phyloP scores from a whole-genome alignment of 2,888 invertebrate genomes.

The Sesamia inferens region DNA sequence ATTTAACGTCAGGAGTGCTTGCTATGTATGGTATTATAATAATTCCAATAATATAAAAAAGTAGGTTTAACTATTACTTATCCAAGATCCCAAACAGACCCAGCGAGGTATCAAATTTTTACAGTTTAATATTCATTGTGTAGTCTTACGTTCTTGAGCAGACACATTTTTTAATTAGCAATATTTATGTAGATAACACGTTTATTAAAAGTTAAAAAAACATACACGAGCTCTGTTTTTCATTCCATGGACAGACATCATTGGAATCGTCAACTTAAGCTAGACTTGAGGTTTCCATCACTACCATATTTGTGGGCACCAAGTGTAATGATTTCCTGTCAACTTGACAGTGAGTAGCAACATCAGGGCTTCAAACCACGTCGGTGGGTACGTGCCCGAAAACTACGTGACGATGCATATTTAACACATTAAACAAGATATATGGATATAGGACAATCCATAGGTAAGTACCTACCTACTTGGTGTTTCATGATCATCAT shows the following conservation, averaged over 20 bases:
- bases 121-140: neutral
- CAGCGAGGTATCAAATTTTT: neutral
- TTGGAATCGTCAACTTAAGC: constrained; percentile 13
- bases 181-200: neutral
- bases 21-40: neutral
- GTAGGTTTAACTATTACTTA: neutral
- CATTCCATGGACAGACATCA: constrained; percentile 13
- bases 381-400: constrained; percentile 46
- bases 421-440: constrained; percentile 18
- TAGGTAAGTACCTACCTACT: too few species aligned
- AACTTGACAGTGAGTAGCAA: neutral
- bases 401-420: constrained; percentile 53
- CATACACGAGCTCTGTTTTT: neutral
- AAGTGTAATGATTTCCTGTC: constrained; percentile 21
- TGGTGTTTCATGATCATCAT: too few species aligned
- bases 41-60: neutral
- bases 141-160: neutral
- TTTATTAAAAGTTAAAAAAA: neutral
- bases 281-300: constrained; percentile 22
- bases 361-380: constrained; percentile 41
- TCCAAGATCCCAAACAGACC: neutral
- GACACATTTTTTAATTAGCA: neutral
- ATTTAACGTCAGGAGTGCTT: neutral
- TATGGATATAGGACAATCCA: constrained; percentile 5
- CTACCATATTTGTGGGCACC: constrained; percentile 30